Evolutionary conservation across 2,888 invertebrate genomes (phyloP), one percentile per base, ranked within the genome.

Genomic region (Tridacna crocea): DNA sequence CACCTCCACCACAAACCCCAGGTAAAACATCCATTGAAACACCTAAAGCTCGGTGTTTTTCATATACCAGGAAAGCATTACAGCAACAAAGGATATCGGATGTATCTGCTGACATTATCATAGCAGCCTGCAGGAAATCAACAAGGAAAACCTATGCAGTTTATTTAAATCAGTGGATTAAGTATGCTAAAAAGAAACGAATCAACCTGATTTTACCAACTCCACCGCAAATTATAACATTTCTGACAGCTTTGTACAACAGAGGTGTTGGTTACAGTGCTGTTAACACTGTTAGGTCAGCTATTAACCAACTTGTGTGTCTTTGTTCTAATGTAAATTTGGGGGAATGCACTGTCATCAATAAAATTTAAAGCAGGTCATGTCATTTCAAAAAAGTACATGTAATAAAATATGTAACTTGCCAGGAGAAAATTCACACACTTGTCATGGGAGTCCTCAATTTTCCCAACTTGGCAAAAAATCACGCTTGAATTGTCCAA

Each of bases 41-140:
- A 75, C 63, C 24, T 80, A 47, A 60, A 46, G n/a, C 36, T 80
- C 8, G 75, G 75, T 58, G 80, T 48, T 80, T 80, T 80, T 80
- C 61, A 19, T 51, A 27, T 80, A 60, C 75, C 75, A 19, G 75
- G 80, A n/a, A 75, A 58, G 19, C 61, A n/a, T n/a, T 79, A 17
- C 22, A 27, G 51, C 0, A 22, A 15, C 47, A 70, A 61, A 27
- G 27, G 0, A 60, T 79, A 6, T n/a, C 12, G 22, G 48, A 22
- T 19, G 60, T 46, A 17, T 26, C 79, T 46, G 26, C 60, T 27
- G 26, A 58, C 8, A 68, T 79, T 48, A 80, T 80, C 26, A 11
- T 75, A 12, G 22, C 24, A 2, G 58, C 76, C 24, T 80, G 76
- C 75, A 51, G 76, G 47, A 19, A n/a, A 24, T 70, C 80, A 11